Conservation (phyloP, 2,797 vertebrate species). For the Darevskia nairensis region DNA sequence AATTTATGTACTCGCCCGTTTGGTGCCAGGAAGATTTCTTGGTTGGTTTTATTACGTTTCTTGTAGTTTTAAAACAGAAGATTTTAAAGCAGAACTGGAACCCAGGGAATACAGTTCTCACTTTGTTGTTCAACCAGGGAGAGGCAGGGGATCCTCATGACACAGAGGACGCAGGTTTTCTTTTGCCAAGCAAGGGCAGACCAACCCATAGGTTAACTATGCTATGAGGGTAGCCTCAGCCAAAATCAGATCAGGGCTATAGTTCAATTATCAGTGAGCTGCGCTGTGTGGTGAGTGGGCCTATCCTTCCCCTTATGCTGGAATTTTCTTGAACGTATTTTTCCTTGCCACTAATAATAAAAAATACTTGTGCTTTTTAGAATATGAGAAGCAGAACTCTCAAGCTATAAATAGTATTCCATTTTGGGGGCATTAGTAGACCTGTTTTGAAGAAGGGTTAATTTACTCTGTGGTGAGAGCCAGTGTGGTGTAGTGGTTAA, state of each 20-base stretch:
- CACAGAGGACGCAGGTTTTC: neutral
- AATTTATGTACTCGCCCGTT: slow-evolving; percentile 64
- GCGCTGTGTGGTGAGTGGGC: neutral
- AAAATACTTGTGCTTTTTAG: neutral
- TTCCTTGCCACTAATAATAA: neutral
- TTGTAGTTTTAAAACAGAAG: neutral
- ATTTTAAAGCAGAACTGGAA: slow-evolving; percentile 46
- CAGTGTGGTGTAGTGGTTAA: too few species aligned
- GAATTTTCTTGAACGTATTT: neutral
- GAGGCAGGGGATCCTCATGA: neutral
- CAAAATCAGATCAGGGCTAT: neutral
- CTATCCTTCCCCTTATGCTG: neutral
- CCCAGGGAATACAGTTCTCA: neutral
- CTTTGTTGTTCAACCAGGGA: slow-evolving; percentile 23
- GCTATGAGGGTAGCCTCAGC: neutral
- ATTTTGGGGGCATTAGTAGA: neutral
- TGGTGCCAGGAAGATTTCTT: slow-evolving; percentile 53
- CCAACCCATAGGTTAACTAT: neutral
- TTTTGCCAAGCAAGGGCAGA: neutral
- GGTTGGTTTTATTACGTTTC: slow-evolving; percentile 11
- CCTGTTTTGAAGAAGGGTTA: neutral
- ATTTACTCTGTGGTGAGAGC: too few species aligned
- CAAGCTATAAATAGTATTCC: too few species aligned
- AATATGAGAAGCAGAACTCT: neutral
- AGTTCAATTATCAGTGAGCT: neutral